phyloP scores from a whole-genome alignment of 2,888 invertebrate species.

The Apoderus coryli region DNA sequence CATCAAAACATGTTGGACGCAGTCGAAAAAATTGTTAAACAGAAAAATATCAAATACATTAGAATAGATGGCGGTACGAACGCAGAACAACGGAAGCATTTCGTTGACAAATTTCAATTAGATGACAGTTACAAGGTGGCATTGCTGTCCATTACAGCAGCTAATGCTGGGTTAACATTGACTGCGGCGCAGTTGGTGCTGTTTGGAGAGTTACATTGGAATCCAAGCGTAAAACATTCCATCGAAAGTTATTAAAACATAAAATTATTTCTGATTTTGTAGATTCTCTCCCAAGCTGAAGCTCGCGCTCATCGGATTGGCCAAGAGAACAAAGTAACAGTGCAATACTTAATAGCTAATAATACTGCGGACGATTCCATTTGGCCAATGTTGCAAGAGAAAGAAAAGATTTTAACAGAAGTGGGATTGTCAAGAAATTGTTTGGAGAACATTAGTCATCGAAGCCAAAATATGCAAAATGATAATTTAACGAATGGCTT shows the following conservation, averaged over 20 bases:
- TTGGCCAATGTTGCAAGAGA: constrained; percentile 76
- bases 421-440: constrained; percentile 76
- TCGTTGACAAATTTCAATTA: constrained; percentile 70
- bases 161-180: constrained; percentile 82
- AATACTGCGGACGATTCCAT: constrained; percentile 84
- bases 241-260: constrained; percentile 1
- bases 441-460: constrained; percentile 44
- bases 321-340: constrained; percentile 57
- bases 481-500: constrained; percentile 16
- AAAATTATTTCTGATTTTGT: constrained; percentile 9
- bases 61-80: constrained; percentile 79
- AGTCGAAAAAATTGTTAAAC: constrained; percentile 48
- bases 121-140: constrained; percentile 52
- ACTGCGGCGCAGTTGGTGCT: constrained; percentile 83
- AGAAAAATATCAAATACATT: constrained; percentile 50
- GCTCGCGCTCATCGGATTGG: constrained; percentile 91
- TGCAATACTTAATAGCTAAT: constrained; percentile 74
- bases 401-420: constrained; percentile 69
- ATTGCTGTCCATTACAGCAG: constrained; percentile 81
- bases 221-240: constrained; percentile 77
- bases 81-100: constrained; percentile 51
- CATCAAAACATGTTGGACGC: constrained; percentile 73
- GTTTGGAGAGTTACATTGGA: constrained; percentile 94
- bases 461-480: constrained; percentile 28
- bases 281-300: constrained; percentile 90